Percentiles rank a stretch among this genome's conserved stretches.
Evolutionary conservation across 2,888 invertebrate species (phyloP).

Genomic region (Metallyticus violacea): DNA sequence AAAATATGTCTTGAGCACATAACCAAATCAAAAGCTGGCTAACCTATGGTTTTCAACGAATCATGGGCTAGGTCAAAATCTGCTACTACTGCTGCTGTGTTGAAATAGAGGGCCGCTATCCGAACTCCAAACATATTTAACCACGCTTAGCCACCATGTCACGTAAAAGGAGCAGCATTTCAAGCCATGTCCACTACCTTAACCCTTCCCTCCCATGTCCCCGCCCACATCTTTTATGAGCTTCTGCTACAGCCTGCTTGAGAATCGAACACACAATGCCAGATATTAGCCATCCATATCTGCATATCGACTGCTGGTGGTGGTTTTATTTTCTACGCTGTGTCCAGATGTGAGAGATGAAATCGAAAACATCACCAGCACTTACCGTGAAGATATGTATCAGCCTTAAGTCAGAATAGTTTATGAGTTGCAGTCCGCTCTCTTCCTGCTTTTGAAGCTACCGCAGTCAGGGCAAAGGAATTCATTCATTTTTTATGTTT

Average conservation of each 20-base stretch:
- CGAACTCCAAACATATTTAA: conserved; percentile 9
- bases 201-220: not conserved
- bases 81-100: not conserved
- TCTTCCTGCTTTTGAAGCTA: not conserved
- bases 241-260: not conserved
- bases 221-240: not conserved
- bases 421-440: not conserved
- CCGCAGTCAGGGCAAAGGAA: conserved; percentile 7
- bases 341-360: not conserved
- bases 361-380: not conserved
- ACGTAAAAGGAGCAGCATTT: conserved; percentile 1
- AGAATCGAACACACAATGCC: not conserved
- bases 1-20: too few relatives aligned
- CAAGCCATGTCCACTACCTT: not conserved
- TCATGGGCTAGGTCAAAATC: not conserved
- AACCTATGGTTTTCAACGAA: too few relatives aligned
- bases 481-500: conserved; percentile 3
- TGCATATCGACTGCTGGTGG: not conserved
- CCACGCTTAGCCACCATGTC: not conserved
- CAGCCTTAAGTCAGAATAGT: not conserved
- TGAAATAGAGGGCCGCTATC: not conserved
- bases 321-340: not conserved
- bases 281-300: not conserved
- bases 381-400: not conserved
- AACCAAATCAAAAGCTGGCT: too few relatives aligned